Percentiles rank a stretch among this genome's conserved stretches.
phyloP scores from a whole-genome alignment of 1,140 invertebrate genomes.

The Lasaia peninsularis region DNA sequence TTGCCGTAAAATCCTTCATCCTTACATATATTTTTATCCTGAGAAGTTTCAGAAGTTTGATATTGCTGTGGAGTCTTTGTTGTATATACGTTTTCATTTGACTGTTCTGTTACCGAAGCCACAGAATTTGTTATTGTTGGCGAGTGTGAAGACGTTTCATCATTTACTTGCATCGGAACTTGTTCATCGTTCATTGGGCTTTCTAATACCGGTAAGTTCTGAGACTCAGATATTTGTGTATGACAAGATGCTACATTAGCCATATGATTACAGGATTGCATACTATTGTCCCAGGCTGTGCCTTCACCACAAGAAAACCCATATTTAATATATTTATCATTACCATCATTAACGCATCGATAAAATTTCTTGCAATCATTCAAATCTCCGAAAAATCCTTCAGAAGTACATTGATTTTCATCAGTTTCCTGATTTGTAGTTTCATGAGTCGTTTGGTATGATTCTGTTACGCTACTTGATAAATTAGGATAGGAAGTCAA shows the following conservation, averaged over 20 bases:
- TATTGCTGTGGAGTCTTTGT: constrained; percentile 18
- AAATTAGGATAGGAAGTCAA: not conserved
- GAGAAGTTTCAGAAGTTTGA: constrained; percentile 15
- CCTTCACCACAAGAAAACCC: constrained; percentile 85
- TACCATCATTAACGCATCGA: constrained; percentile 83
- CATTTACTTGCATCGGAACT: constrained; percentile 12
- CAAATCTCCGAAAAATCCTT: constrained; percentile 83
- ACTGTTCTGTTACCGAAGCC: constrained; percentile 9
- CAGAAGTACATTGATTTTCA: constrained; percentile 58
- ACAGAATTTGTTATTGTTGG: constrained; percentile 11
- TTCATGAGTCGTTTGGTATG: not conserved
- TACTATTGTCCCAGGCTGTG: constrained; percentile 85
- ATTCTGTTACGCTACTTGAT: not conserved
- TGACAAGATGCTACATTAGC: not conserved
- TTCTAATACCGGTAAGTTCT: constrained; percentile 57
- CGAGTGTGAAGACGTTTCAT: constrained; percentile 12
- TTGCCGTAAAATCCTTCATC: constrained; percentile 81
- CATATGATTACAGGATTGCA: constrained; percentile 82
- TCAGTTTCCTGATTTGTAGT: constrained; percentile 2
- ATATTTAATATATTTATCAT: constrained; percentile 79
- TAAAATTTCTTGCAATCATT: constrained; percentile 87
- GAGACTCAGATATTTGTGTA: not conserved
- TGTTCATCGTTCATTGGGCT: constrained; percentile 37
- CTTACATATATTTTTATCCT: constrained; percentile 38
- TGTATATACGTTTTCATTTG: constrained; percentile 6